Conservation (phyloP, 2,797 vertebrate genomes). For the Centropyge bicolor region DNA sequence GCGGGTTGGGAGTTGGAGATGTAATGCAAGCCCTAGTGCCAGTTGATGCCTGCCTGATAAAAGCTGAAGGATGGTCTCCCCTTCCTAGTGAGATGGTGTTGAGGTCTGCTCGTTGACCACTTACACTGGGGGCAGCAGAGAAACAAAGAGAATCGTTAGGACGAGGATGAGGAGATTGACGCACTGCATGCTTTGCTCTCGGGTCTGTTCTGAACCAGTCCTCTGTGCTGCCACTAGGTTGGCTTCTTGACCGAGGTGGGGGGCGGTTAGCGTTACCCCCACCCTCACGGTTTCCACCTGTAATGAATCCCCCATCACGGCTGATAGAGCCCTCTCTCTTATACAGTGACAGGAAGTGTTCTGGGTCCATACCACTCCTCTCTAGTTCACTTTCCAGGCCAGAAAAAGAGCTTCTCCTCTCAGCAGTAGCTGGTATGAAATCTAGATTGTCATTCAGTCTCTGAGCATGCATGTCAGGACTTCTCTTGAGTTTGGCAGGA, state of each 20-base stretch:
- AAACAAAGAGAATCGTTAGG: conserved; percentile 92
- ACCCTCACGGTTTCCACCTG: conserved; percentile 55
- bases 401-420: conserved; percentile 83
- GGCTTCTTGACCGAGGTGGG: conserved; percentile 79
- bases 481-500: conserved; percentile 85
- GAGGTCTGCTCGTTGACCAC: conserved; percentile 89
- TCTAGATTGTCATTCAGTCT: conserved; percentile 72
- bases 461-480: conserved; percentile 79
- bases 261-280: conserved; percentile 47
- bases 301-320: conserved; percentile 44
- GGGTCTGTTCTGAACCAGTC: conserved; percentile 81
- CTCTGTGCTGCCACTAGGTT: conserved; percentile 72
- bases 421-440: conserved; percentile 62
- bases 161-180: conserved; percentile 77
- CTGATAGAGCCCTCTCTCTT: conserved; percentile 65
- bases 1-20: conserved; percentile 86
- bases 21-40: conserved; percentile 86
- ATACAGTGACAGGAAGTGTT: conserved; percentile 69
- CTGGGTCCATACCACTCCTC: conserved; percentile 68
- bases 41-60: conserved; percentile 86
- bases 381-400: conserved; percentile 81
- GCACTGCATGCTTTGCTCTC: conserved; percentile 77
- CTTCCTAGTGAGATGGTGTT: conserved; percentile 89
- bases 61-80: conserved; percentile 92
- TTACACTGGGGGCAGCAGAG: conserved; percentile 93